These are phyloP conservation scores for Heloderma charlesbogerti DNA, from an alignment of 2,113 vertebrate species.

Conservation along the genomic window DNA sequence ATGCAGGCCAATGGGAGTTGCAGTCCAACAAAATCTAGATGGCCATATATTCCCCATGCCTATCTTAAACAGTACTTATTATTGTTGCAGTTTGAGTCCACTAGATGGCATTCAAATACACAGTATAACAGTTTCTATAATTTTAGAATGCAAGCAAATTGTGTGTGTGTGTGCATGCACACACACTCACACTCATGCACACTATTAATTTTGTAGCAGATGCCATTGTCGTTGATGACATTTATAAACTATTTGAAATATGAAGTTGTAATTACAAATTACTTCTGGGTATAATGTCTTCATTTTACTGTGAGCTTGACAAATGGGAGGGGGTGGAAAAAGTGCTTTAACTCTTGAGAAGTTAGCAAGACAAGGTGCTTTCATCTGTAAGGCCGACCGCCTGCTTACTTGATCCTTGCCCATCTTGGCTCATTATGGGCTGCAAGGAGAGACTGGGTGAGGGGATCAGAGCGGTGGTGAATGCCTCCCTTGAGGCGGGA, in stretches of 20 bases:
- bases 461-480: too few relatives aligned
- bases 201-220: background rate
- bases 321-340: background rate
- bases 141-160: background rate
- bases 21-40: too few relatives aligned
- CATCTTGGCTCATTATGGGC: too few relatives aligned
- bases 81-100: constrained; percentile 5
- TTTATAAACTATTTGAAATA: background rate
- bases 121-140: background rate
- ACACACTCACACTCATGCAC: accelerated
- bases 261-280: background rate
- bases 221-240: background rate
- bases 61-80: background rate
- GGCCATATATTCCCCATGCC: too few relatives aligned
- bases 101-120: constrained; percentile 67
- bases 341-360: constrained; percentile 23
- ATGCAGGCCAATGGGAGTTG: too few relatives aligned
- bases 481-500: too few relatives aligned
- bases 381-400: too few relatives aligned
- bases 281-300: background rate
- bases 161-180: too few relatives aligned
- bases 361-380: too few relatives aligned
- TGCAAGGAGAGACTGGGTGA: too few relatives aligned
- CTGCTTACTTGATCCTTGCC: too few relatives aligned
- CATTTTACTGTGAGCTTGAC: constrained; percentile 2